A percentile compares a stretch with the other conserved stretches of the same genome.
phyloP scores from a whole-genome alignment of 2,888 invertebrate species.

The Toxonevra muliebris region DNA sequence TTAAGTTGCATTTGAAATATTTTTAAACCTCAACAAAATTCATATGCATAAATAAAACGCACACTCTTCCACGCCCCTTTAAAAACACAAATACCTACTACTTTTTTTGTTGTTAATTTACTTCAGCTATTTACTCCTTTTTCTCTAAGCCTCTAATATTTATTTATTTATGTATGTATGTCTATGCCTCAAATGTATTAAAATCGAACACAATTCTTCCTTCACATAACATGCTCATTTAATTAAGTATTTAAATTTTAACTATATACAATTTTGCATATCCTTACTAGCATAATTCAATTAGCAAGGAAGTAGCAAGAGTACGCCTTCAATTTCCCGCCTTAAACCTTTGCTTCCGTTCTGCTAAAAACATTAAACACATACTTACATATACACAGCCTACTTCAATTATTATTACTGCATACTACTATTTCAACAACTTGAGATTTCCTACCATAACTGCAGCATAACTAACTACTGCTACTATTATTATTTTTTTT shows the following conservation, averaged over 20 bases:
- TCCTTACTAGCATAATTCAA: conserved; percentile 12
- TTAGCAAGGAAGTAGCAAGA: conserved; percentile 22
- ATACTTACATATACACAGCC: neutral
- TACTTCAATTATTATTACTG: conserved; percentile 1
- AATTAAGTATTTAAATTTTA: conserved; percentile 35
- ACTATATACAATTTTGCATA: conserved; percentile 23
- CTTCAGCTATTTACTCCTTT: too few species aligned
- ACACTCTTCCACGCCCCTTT: too few species aligned
- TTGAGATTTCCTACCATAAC: neutral
- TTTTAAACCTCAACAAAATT: neutral
- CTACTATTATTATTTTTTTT: neutral
- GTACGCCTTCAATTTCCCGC: conserved; percentile 24
- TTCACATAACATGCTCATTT: conserved; percentile 4
- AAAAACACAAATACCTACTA: too few species aligned
- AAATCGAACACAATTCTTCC: neutral
- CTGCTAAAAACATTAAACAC: neutral
- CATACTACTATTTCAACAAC: neutral
- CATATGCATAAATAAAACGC: neutral
- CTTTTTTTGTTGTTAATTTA: too few species aligned
- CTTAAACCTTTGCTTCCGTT: conserved; percentile 24
- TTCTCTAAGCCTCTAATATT: too few species aligned
- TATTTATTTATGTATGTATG: neutral
- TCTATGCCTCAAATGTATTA: neutral
- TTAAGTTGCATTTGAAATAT: neutral
- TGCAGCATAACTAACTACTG: too few species aligned